Evolutionary conservation across 2,113 vertebrate species (phyloP).

Genomic region (Sisor rabdophorus): DNA sequence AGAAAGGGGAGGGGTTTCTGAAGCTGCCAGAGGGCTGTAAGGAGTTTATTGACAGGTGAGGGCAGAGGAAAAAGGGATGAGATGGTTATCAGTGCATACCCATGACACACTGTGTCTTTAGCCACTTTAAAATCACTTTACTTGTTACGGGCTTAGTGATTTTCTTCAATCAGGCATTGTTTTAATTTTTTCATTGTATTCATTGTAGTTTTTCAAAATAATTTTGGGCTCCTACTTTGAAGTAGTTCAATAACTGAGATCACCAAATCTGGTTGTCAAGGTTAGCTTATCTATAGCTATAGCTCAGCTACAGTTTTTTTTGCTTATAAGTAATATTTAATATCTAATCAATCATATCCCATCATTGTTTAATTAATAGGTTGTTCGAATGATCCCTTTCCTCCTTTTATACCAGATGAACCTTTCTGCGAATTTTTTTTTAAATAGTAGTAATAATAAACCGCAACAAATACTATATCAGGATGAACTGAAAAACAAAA

Average conservation of each 20-base stretch:
- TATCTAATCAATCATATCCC: not conserved
- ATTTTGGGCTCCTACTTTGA: not conserved
- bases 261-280: not conserved
- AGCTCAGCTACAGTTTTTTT: not conserved
- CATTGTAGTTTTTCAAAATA: not conserved
- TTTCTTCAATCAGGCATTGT: slow-evolving; percentile 29
- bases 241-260: not conserved
- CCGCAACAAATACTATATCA: not conserved
- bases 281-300: not conserved
- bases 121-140: slow-evolving; percentile 36
- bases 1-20: slow-evolving; percentile 5
- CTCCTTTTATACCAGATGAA: not conserved
- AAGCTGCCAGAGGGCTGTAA: slow-evolving; percentile 31
- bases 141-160: slow-evolving; percentile 8
- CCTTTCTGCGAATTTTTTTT: not conserved
- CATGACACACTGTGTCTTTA: slow-evolving; percentile 34
- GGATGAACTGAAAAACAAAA: too few relatives aligned
- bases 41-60: slow-evolving; percentile 65
- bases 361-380: not conserved
- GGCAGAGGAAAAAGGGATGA: slow-evolving; percentile 47
- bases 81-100: slow-evolving; percentile 56
- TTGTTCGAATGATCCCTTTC: not conserved
- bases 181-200: not conserved
- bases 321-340: not conserved
- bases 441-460: not conserved